Conservation (phyloP, 2,113 vertebrate species). For the Aldabrachelys gigantea region DNA sequence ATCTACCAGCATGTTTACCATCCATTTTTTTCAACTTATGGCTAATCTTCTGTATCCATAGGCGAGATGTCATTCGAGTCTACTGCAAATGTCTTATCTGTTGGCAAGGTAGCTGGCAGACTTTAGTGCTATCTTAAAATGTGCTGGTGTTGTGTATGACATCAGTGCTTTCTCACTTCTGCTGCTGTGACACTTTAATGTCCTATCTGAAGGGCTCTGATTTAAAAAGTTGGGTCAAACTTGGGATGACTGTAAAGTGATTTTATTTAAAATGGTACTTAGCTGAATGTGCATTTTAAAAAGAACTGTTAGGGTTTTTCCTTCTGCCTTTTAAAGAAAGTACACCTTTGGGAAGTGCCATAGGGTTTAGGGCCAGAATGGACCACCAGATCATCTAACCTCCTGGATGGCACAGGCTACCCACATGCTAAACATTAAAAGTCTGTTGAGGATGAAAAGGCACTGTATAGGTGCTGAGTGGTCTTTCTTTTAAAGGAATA, state of each 20-base stretch:
- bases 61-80: accelerated
- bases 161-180: accelerated
- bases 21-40: background rate
- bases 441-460: background rate
- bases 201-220: background rate
- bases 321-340: background rate
- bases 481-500: background rate
- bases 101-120: background rate
- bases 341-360: background rate
- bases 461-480: background rate
- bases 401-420: background rate
- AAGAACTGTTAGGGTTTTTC: background rate
- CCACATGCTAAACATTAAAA: background rate
- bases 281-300: background rate
- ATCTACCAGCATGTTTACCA: accelerated
- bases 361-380: background rate
- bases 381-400: background rate
- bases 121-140: accelerated
- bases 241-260: background rate
- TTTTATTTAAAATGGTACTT: background rate
- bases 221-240: background rate
- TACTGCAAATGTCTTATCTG: accelerated
- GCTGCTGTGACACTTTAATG: background rate
- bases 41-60: accelerated
- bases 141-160: background rate